Percentiles rank a stretch among this genome's conserved stretches.
Conservation (phyloP, 2,797 vertebrate species). For the Crocidura indochinensis region DNA sequence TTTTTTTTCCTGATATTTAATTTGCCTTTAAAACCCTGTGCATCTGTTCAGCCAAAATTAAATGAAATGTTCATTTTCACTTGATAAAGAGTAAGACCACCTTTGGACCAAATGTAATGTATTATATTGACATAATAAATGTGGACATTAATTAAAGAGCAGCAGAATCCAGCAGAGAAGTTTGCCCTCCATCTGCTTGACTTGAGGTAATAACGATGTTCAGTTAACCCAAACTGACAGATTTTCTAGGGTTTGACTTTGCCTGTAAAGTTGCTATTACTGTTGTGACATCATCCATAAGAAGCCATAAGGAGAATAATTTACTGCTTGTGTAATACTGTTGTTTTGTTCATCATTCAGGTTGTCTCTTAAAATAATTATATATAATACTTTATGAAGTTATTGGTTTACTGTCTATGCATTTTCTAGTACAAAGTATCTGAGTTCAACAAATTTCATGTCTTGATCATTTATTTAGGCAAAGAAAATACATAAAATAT, state of each 20-base stretch:
- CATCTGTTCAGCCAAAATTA: slow-evolving; percentile 75
- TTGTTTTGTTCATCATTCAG: slow-evolving; percentile 11
- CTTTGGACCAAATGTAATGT: slow-evolving; percentile 87
- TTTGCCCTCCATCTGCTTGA: slow-evolving; percentile 93
- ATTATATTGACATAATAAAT: slow-evolving; percentile 93
- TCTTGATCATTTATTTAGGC: neutral
- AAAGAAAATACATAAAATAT: slow-evolving; percentile 5
- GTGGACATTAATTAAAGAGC: slow-evolving; percentile 93
- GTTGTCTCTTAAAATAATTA: neutral
- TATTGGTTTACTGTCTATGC: neutral
- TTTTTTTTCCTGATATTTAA: slow-evolving; percentile 22
- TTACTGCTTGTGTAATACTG: slow-evolving; percentile 51
- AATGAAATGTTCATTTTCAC: slow-evolving; percentile 80
- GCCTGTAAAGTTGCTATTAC: slow-evolving; percentile 87
- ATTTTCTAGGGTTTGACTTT: slow-evolving; percentile 90
- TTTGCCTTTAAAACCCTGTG: neutral
- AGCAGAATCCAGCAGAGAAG: slow-evolving; percentile 91
- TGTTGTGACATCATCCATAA: slow-evolving; percentile 89
- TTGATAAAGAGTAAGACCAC: slow-evolving; percentile 79
- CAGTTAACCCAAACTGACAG: slow-evolving; percentile 92
- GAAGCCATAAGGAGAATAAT: slow-evolving; percentile 69
- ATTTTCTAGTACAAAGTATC: neutral
- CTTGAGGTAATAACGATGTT: slow-evolving; percentile 92
- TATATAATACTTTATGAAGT: neutral
- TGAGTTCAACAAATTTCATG: neutral